Conservation (phyloP, 2,888 invertebrate genomes). For the Teinopalpus imperialis region DNA sequence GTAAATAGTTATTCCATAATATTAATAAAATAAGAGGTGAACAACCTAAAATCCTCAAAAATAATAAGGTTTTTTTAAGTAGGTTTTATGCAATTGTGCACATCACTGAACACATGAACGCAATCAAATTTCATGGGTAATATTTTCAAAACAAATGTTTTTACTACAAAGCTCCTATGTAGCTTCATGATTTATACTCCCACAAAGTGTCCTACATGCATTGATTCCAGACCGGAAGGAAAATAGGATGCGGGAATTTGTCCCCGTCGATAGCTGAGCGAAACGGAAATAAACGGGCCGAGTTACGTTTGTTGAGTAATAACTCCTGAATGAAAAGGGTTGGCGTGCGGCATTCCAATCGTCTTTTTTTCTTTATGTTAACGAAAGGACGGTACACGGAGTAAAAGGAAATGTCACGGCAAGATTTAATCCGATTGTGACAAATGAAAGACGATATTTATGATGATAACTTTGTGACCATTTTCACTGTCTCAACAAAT, state of each 20-base stretch:
- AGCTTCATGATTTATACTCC: constrained; percentile 8
- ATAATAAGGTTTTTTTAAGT: too few species aligned
- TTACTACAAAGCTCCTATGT: too few species aligned
- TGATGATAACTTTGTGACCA: neutral
- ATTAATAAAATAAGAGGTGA: too few species aligned
- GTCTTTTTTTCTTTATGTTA: constrained; percentile 25
- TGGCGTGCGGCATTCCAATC: constrained; percentile 27
- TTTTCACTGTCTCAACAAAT: neutral
- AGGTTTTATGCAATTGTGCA: too few species aligned
- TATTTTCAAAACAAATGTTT: too few species aligned
- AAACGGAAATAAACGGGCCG: constrained; percentile 29
- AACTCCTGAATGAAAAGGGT: constrained; percentile 45
- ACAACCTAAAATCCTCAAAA: too few species aligned
- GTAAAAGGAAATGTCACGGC: constrained; percentile 16
- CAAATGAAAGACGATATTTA: constrained; percentile 5
- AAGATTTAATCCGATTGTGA: constrained; percentile 15
- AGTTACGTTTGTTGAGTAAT: constrained; percentile 43
- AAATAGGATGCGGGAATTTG: constrained; percentile 26
- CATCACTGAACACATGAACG: too few species aligned
- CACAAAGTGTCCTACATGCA: constrained; percentile 4
- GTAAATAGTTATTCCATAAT: too few species aligned
- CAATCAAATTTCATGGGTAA: too few species aligned
- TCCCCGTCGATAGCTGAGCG: constrained; percentile 21
- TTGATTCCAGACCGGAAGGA: constrained; percentile 24
- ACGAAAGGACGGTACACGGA: constrained; percentile 14